Evolutionary conservation across 2,888 invertebrate genomes (phyloP), one percentile per base, ranked within the genome.

Genomic region (Synanthedon formicaeformis): DNA sequence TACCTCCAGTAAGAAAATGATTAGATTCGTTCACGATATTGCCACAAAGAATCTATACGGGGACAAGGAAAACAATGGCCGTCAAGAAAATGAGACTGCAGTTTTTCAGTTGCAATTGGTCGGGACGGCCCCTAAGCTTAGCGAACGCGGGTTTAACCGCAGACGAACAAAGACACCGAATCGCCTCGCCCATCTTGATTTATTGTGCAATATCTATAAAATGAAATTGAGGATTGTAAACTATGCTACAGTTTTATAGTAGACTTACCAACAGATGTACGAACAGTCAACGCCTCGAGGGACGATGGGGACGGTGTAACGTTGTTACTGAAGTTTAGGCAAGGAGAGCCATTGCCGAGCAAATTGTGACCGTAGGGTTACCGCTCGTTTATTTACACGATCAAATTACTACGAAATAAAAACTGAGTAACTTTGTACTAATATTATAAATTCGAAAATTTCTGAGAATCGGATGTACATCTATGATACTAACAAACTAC

Each of bases 361-460:
- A 81, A 79, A 80, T 79, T 81, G 78, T 78, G 75, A 79, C 75
- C 79, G 74, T 78, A 76, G 73, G 81, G 78, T 81, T 77, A 78
- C 73, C 69, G 66, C 63, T 68, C 70, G 72, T 71, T 72, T 81
- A 76, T 81, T 79, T 79, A 66, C 73, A 62, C 69, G 69, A 60
- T 71, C 67, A 78, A 81, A 82, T 80, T 75, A 78, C 79, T 70
- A 62, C 65, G 65, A 74, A 66, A 75, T 73, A 78, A 78, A 81
- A 74, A 76, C 68, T 65, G 66, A 63, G 67, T 69, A 68, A 64
- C 66, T 75, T 72, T 78, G 1, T 23, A 23, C 23, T 23, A 23
- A 23, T 5, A 23, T 23, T 5, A 23, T 23, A 23, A 23, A 23
- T 5, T 1, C 23, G 4, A 23, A 23, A 23, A 23, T 23, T 23